Evolutionary conservation across 2,888 invertebrate genomes (phyloP).

Genomic region (Lasioglossum malachurum): DNA sequence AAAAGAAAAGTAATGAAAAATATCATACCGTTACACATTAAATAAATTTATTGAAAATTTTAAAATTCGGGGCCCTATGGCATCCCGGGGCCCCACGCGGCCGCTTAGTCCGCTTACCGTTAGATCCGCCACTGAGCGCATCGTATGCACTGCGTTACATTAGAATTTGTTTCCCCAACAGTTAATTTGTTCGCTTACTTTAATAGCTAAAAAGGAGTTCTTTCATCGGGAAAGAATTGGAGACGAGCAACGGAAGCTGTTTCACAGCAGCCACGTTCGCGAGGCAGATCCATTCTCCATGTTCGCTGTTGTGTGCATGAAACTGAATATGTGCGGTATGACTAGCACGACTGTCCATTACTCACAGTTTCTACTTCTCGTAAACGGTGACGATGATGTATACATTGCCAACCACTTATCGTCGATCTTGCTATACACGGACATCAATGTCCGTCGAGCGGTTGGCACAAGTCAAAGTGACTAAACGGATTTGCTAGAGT

Average conservation of each 20-base stretch:
- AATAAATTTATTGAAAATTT: too few relatives aligned
- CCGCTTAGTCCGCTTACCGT: too few relatives aligned
- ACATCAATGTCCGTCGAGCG: not conserved
- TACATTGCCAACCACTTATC: not conserved
- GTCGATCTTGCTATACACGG: not conserved
- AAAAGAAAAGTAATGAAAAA: too few relatives aligned
- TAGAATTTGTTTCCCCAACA: not conserved
- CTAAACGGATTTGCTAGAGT: not conserved
- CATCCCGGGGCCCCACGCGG: too few relatives aligned
- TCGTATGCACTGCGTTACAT: not conserved
- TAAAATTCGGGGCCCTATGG: too few relatives aligned
- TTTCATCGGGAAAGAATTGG: not conserved
- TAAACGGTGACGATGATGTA: not conserved
- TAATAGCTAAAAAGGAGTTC: not conserved
- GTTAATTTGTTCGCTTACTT: not conserved
- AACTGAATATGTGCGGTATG: not conserved
- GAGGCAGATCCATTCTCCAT: not conserved
- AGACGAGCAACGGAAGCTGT: not conserved
- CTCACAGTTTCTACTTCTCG: constrained; percentile 3
- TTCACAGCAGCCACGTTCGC: not conserved
- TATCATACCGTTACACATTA: too few relatives aligned
- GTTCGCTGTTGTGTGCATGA: not conserved
- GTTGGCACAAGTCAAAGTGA: not conserved
- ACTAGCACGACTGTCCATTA: not conserved
- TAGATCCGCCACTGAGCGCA: too few relatives aligned